Conservation (phyloP, 2,888 invertebrate genomes). For the Brachyptera putata region DNA sequence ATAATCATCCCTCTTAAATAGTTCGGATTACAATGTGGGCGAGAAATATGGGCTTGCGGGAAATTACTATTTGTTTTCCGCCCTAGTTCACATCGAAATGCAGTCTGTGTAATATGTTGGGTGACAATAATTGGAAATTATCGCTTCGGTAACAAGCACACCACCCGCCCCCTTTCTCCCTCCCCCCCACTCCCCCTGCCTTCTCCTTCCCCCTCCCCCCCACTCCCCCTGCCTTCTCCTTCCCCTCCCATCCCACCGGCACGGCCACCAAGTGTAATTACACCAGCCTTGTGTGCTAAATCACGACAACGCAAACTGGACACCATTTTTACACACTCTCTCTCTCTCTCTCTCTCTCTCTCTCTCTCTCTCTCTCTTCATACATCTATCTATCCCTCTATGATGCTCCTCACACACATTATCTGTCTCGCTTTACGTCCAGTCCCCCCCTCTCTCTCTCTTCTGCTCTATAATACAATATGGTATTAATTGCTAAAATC, state of each 20-base stretch:
- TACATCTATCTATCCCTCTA: too few species aligned
- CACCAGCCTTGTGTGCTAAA: not conserved
- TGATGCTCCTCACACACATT: too few species aligned
- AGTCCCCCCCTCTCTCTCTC: too few species aligned
- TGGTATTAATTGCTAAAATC: too few species aligned
- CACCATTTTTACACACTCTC: not conserved
- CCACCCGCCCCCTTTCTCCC: not conserved
- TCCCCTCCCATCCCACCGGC: not conserved
- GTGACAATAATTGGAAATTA: not conserved
- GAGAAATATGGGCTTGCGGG: too few species aligned
- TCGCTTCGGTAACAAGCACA: not conserved
- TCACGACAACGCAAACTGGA: not conserved
- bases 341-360: too few species aligned
- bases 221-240: not conserved
- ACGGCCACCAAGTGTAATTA: slow-evolving; percentile 2
- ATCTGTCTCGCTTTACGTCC: too few species aligned
- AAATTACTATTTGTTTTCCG: too few species aligned
- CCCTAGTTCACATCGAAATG: not conserved
- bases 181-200: not conserved
- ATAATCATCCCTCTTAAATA: too few species aligned
- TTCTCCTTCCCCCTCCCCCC: not conserved
- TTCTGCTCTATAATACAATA: too few species aligned
- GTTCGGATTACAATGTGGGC: too few species aligned
- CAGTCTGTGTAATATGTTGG: not conserved
- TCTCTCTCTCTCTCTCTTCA: too few species aligned